These are phyloP conservation scores for Scelioninae gen. 1 DNA, from an alignment of 2,888 invertebrate genomes.

Conservation along the genomic window DNA sequence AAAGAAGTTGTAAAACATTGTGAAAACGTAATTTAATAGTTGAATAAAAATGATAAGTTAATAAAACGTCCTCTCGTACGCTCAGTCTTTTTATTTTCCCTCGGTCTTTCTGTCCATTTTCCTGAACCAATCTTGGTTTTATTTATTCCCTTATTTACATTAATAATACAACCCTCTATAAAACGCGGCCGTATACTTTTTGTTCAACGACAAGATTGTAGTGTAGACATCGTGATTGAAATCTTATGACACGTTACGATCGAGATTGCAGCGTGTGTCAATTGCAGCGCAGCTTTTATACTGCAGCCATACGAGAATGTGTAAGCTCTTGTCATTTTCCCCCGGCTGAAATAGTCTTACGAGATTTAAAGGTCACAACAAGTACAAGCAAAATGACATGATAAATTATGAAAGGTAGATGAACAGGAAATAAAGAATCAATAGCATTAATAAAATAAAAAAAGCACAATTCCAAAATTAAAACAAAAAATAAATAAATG, in stretches of 20 bases:
- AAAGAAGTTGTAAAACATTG: background rate
- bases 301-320: conserved; percentile 46
- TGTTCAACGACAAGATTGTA: background rate
- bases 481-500: too few species aligned
- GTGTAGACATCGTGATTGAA: conserved; percentile 38
- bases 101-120: background rate
- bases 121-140: conserved; percentile 3
- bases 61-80: background rate
- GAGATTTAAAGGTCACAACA: conserved; percentile 41
- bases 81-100: background rate
- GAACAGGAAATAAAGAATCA: too few species aligned
- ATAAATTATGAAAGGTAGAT: conserved; percentile 19
- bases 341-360: conserved; percentile 36
- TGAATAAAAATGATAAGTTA: background rate
- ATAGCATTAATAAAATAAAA: too few species aligned
- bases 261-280: conserved; percentile 45
- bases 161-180: conserved; percentile 25
- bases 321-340: conserved; percentile 53
- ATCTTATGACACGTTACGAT: conserved; percentile 49
- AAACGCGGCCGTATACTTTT: conserved; percentile 20
- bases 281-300: conserved; percentile 42
- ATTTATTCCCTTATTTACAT: conserved; percentile 19
- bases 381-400: conserved; percentile 36
- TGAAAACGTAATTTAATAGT: background rate
- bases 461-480: too few species aligned